Evolutionary conservation across 2,888 invertebrate genomes (phyloP).

Genomic region (Eumerus sabulonum): DNA sequence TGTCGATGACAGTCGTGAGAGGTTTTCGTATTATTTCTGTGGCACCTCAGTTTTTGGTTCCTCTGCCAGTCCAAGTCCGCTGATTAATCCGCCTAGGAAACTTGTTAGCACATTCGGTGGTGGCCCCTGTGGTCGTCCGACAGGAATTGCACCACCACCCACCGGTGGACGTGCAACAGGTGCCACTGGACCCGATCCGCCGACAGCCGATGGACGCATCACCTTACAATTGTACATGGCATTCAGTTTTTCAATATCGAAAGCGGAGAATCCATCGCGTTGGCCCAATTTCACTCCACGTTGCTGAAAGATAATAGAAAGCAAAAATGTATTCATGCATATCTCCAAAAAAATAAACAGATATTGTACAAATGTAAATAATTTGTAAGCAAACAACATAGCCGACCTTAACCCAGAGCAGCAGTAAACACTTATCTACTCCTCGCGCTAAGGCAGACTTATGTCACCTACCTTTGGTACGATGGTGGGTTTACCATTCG

Average conservation of each 20-base stretch:
- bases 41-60: conserved; percentile 40
- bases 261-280: conserved; percentile 85
- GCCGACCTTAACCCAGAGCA: conserved; percentile 27
- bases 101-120: conserved; percentile 72
- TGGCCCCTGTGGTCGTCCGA: conserved; percentile 16
- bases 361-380: too few relatives aligned
- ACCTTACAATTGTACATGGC: conserved; percentile 85
- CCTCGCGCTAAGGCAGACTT: neutral
- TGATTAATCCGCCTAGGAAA: conserved; percentile 75
- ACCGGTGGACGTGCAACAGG: conserved; percentile 38
- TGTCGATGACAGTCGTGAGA: conserved; percentile 10
- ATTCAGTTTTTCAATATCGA: conserved; percentile 86
- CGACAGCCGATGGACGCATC: conserved; percentile 35
- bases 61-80: conserved; percentile 74
- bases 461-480: conserved; percentile 82
- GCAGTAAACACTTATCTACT: neutral
- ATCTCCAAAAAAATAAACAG: neutral
- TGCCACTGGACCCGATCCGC: neutral
- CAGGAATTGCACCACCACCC: conserved; percentile 3
- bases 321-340: conserved; percentile 1
- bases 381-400: too few relatives aligned
- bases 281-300: conserved; percentile 83
- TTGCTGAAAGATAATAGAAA: conserved; percentile 69
- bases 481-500: conserved; percentile 86
- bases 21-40: neutral